These are phyloP conservation scores for Myathropa florea DNA, from an alignment of 2,888 invertebrate species.

Conservation along the genomic window DNA sequence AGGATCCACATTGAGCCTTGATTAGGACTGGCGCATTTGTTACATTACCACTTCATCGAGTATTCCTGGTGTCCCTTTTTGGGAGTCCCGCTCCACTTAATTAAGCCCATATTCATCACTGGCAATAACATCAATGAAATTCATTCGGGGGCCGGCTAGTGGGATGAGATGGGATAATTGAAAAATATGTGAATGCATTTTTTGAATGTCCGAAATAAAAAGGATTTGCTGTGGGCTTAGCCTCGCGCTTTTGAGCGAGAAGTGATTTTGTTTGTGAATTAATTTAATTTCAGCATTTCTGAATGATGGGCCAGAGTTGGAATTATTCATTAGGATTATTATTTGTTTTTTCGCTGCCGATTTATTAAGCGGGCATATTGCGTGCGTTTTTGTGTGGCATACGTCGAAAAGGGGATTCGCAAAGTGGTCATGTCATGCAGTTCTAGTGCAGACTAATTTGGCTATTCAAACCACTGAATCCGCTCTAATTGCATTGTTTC, in stretches of 20 bases:
- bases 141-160: background rate
- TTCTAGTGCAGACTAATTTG: background rate
- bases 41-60: conserved; percentile 11
- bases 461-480: background rate
- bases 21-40: conserved; percentile 18
- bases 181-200: conserved; percentile 13
- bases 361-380: background rate
- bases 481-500: background rate
- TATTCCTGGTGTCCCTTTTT: background rate
- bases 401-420: background rate
- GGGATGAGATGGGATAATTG: background rate
- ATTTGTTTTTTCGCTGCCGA: background rate
- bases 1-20: background rate
- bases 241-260: background rate
- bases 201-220: background rate
- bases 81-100: background rate
- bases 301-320: background rate
- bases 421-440: background rate
- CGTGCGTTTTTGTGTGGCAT: background rate
- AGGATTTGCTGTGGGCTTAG: background rate
- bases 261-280: conserved; percentile 11
- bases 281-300: conserved; percentile 10
- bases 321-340: conserved; percentile 23
- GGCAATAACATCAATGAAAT: no score
- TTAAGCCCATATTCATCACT: no score